Base-by-base conservation (phyloP, 2,888 invertebrate species). In the Sinhomidia bicolor region DNA sequence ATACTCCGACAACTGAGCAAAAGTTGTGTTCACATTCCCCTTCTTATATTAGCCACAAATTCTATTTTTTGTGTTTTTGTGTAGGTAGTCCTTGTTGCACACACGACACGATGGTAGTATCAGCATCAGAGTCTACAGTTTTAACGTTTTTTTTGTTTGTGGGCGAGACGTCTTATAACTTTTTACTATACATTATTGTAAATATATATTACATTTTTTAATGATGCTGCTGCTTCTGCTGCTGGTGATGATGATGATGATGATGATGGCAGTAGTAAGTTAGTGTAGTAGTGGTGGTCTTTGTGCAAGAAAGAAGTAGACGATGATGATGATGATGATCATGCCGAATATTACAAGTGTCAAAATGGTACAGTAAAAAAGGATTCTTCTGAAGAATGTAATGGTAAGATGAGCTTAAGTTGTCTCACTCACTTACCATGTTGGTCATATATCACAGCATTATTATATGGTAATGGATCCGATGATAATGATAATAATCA, bases 41-140 rank as follows among this genome's bases (percentile, higher is more conserved):
- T 89, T 91, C 91, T 91, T 91, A 91, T 91, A 91, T 91, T 90
- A 90, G 91, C 89, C 81, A 86, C 89, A 82, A 89, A 90, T 89
- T 90, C 90, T 89, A 88, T 90, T 90, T 90, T 90, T 91, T 91
- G 68, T 84, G 62, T 79, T 74, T n/a, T 71, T 78, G 91, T 90
- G 90, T 90, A 90, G 90, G 90, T 89, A 88, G 89, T 60, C 44
- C 65, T 85, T 62, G 85, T 78, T 65, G 47, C 29, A 41, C 47
- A 78, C n/a, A 79, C 29, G 80, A 79, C 65, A 68, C 47, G 57
- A 29, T 71, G 51, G 65, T 57, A 20, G 36, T 80, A 1, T 29
- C 23, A 51, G 29, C 57, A 79, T 12, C 41, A 36, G n/a, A n/a
- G 57, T 60, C 57, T 79, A 79, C 41, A 79, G 57, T 79, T 79